Conservation (phyloP, 1,140 invertebrate species). For the Calosoma granatense region DNA sequence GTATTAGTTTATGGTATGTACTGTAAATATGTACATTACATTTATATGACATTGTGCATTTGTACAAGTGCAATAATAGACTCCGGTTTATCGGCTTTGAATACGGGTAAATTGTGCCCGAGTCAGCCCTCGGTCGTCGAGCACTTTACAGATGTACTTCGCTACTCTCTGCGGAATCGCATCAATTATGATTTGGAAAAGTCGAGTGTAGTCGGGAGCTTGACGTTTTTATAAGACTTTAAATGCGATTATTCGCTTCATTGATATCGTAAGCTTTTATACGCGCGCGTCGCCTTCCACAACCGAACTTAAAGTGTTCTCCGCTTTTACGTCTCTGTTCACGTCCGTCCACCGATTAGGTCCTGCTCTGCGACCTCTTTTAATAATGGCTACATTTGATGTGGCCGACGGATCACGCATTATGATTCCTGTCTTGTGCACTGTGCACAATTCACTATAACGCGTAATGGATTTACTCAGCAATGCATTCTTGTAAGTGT, state of each 20-base stretch:
- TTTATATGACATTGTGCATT: too few species aligned
- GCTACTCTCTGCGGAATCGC: background rate
- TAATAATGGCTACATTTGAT: background rate
- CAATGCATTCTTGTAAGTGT: too few species aligned
- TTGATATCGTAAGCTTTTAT: background rate
- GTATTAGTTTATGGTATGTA: background rate
- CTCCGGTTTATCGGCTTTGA: too few species aligned
- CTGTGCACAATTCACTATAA: too few species aligned
- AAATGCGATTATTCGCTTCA: background rate
- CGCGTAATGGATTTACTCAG: too few species aligned
- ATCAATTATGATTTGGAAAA: background rate
- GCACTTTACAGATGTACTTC: background rate
- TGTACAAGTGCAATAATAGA: too few species aligned
- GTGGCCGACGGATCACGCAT: background rate
- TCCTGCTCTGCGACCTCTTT: too few species aligned
- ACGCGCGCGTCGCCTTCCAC: background rate
- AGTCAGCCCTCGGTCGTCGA: too few species aligned
- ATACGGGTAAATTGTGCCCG: too few species aligned
- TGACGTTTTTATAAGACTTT: background rate
- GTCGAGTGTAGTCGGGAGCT: background rate
- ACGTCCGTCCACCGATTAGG: too few species aligned
- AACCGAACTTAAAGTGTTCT: background rate
- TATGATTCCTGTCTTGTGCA: too few species aligned
- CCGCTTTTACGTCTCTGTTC: background rate
- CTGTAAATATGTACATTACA: background rate